Evolutionary conservation across 2,797 vertebrate genomes (phyloP), one percentile per base, ranked within the genome.

Genomic region (Limosa lapponica): DNA sequence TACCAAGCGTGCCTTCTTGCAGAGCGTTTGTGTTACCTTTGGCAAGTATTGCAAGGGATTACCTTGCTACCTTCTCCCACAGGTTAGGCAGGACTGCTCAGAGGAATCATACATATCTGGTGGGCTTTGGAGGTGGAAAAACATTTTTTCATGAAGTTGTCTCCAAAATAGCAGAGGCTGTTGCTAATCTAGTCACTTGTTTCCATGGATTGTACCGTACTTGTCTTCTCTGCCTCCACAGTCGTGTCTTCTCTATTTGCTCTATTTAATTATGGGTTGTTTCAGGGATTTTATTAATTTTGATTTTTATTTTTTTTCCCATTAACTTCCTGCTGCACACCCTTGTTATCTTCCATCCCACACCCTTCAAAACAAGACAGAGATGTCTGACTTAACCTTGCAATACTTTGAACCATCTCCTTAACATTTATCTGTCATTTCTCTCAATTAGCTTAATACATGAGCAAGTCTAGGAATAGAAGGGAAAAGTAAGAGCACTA

Each of bases 211-310:
- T 74, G 6, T 37, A 16, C 10, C 1, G 0, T 5, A 49, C 15
- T 34, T 49, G 8, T 37, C 14, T n/a, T 48, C 8, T 37, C 13
- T n/a, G 3, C 16, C 20, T 8, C 37, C 24, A 49, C 10, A 28
- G 12, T 16, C 0, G 0, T 25, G 11, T 24, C 8, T 65, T 8
- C 10, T 49, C 13, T n/a, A 2, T 28, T 64, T 59, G 1, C 3
- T 72, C 6, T 30, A 5, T 36, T 64, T 79, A 36, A 20, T 19
- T 72, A 24, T 44, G 8, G 30, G 7, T 13, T 48, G 2, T 34
- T 62, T 32, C 8, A 36, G 15, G 7, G 2, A 4, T 5, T 5
- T 9, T 30, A 28, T 27, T 41, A 14, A n/a, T 16, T 36, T 36
- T 48, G 13, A 46, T 48, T 48, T 37, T 48, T 5, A 13, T 16